Evolutionary conservation across 2,797 vertebrate genomes (phyloP), one percentile per base, ranked within the genome.

Genomic region (Cetoscarus ocellatus): DNA sequence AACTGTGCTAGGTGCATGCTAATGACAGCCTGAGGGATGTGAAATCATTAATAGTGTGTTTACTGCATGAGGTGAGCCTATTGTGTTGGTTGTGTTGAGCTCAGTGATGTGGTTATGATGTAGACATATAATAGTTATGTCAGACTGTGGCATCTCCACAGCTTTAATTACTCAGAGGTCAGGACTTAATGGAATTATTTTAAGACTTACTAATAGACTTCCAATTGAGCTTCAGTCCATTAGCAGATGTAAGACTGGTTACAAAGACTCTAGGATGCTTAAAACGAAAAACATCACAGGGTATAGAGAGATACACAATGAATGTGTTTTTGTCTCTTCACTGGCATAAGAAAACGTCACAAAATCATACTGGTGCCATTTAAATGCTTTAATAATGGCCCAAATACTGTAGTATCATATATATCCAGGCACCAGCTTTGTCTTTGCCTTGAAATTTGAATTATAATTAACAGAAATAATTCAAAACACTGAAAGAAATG

Each of bases 41-140:
- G 69, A 64, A 73, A 83, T 80, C 67, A 84, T 79, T 82, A 75
- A 60, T 75, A 39, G 51, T 70, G 61, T 77, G 58, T 80, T 67
- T 67, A 67, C 34, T 36, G 58, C 55, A 6, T 61, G 64, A 35
- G 10, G 34, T 57, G 44, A 62, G 54, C 44, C 47, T 73, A 27
- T 52, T 80, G 36, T 67, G 45, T 52, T 57, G 18, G 7, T 19
- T 42, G 39, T 63, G 50, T 68, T 67, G 69, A 55, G 19, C 50
- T 60, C 64, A 50, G 14, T 49, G 27, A 82, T 60, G 59, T 70
- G 45, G 60, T 27, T 18, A 57, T 68, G 52, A 45, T 8, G 58
- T 51, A 60, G 36, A 58, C 40, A 49, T 67, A 50, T 39, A 61
- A 38, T 7, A 38, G 56, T 61, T 60, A 53, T 51, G 40, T 55